Evolutionary conservation across 1,140 invertebrate species (phyloP).

Genomic region (Stenopsyche tienmushanensis): DNA sequence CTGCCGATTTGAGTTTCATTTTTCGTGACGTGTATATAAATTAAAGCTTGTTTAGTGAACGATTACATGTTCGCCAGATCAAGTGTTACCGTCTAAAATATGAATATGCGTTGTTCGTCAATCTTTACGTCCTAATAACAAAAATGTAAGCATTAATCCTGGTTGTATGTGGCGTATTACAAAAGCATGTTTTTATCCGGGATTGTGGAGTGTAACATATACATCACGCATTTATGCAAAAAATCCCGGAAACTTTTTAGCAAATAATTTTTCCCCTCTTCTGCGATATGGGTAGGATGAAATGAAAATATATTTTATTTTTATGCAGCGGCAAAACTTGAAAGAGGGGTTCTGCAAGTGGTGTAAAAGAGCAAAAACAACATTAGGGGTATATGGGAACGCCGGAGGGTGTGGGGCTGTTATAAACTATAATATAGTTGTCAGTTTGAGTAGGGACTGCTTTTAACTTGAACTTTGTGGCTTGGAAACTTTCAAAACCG

Average conservation of each 20-base stretch:
- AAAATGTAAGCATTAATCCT: no score
- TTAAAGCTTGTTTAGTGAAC: no score
- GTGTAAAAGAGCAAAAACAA: background rate
- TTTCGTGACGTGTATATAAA: no score
- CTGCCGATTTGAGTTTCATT: no score
- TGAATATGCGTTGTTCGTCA: no score
- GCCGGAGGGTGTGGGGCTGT: background rate
- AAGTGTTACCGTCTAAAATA: no score
- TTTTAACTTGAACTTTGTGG: conserved; percentile 28
- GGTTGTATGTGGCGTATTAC: no score
- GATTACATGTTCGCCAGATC: no score
- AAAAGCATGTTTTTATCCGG: no score
- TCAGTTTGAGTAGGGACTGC: conserved; percentile 29
- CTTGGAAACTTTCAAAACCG: conserved; percentile 18
- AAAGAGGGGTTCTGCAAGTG: background rate
- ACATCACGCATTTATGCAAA: background rate
- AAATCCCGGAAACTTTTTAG: background rate
- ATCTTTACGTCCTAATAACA: no score
- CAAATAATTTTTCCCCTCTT: background rate
- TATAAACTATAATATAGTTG: conserved; percentile 28
- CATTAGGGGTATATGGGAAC: background rate
- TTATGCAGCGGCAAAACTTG: background rate
- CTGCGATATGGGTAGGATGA: background rate
- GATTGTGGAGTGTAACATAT: background rate
- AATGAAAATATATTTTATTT: background rate